These are phyloP conservation scores for Pantherophis vulpinus DNA, from an alignment of 2,797 vertebrate genomes.

Conservation along the genomic window DNA sequence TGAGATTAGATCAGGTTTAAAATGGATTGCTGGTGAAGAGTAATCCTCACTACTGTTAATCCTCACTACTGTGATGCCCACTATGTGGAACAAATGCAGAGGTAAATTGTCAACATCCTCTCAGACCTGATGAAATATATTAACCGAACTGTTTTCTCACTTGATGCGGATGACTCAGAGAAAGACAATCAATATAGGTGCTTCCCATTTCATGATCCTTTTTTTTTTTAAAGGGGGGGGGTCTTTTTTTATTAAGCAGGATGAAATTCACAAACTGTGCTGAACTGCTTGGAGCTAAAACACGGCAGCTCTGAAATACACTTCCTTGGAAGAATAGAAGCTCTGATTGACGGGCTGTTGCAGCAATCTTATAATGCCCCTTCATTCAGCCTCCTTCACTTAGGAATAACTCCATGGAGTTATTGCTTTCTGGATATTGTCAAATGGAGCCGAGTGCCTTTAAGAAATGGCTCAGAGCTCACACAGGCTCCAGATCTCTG, in stretches of 20 bases:
- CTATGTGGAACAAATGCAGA: not conserved
- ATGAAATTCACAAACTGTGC: not conserved
- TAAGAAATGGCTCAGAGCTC: not conserved
- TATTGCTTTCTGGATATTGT: not conserved
- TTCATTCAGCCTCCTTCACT: not conserved
- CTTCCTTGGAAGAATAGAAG: not conserved
- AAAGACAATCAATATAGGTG: not conserved
- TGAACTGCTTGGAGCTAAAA: not conserved
- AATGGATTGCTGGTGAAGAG: not conserved
- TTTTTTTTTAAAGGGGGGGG: not conserved
- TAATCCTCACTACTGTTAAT: not conserved
- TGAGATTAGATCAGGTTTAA: not conserved
- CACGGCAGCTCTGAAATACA: not conserved
- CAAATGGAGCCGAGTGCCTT: not conserved
- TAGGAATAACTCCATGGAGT: not conserved
- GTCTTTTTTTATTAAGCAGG: not conserved
- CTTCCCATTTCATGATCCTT: not conserved
- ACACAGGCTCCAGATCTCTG: not conserved
- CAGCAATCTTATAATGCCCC: not conserved
- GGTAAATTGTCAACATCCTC: not conserved
- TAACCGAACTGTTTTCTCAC: not conserved
- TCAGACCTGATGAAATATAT: not conserved
- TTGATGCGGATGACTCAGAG: not conserved
- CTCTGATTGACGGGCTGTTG: not conserved
- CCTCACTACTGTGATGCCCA: not conserved